Percentiles rank a stretch among this genome's conserved stretches.
Conservation (phyloP, 2,797 vertebrate species). For the Aeoliscus strigatus region DNA sequence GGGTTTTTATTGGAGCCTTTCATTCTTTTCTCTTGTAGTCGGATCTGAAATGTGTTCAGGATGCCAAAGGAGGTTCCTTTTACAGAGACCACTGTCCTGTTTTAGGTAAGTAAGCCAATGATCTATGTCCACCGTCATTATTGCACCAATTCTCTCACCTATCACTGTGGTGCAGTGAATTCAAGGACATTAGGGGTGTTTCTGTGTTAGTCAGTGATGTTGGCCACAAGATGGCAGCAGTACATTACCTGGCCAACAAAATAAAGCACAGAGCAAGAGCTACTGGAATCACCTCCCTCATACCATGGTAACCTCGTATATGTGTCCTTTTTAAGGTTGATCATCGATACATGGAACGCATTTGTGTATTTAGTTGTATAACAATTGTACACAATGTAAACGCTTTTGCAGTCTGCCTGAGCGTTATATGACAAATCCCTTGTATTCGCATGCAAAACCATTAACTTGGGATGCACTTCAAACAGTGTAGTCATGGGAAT, state of each 20-base stretch:
- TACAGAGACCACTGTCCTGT: constrained; percentile 99
- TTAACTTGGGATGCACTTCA: not conserved
- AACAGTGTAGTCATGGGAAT: not conserved
- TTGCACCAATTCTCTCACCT: constrained; percentile 67
- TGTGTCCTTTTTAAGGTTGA: not conserved
- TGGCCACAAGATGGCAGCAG: constrained; percentile 75
- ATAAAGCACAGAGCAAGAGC: not conserved
- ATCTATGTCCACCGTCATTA: constrained; percentile 47
- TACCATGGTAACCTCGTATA: constrained; percentile 1
- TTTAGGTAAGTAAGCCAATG: constrained; percentile 82
- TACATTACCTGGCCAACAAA: constrained; percentile 20
- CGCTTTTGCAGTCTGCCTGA: too few relatives aligned
- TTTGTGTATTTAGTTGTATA: constrained; percentile 1
- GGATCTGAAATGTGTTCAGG: constrained; percentile 97
- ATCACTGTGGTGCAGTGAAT: constrained; percentile 68
- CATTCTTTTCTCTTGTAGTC: constrained; percentile 74
- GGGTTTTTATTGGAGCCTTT: constrained; percentile 28
- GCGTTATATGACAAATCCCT: constrained; percentile 5
- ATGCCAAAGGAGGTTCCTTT: constrained; percentile 98
- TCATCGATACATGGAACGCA: constrained; percentile 8
- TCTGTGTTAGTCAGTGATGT: constrained; percentile 27
- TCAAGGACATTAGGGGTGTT: constrained; percentile 65
- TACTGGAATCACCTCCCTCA: constrained; percentile 21
- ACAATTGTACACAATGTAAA: too few relatives aligned
- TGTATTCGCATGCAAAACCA: not conserved